A percentile compares a stretch with the other conserved stretches of the same genome.
phyloP scores from a whole-genome alignment of 2,797 vertebrate genomes.

The Paramormyrops hopkinsi region DNA sequence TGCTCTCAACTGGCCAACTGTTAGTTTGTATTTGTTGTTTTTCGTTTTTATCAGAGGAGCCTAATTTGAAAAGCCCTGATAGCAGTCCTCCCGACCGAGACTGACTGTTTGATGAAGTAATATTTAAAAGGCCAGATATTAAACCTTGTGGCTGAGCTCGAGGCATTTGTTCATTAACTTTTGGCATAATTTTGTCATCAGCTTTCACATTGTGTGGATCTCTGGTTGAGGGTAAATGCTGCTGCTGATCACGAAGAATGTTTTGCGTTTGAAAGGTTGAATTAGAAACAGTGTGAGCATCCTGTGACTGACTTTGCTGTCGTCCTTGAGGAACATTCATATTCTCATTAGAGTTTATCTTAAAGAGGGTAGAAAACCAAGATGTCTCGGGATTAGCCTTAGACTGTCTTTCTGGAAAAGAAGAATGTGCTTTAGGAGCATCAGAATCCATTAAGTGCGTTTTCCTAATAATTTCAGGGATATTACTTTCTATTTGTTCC shows the following conservation, averaged over 20 bases:
- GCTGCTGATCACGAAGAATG: slow-evolving; percentile 29
- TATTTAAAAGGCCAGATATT: slow-evolving; percentile 58
- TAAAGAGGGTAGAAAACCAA: slow-evolving; percentile 64
- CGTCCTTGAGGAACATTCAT: slow-evolving; percentile 11
- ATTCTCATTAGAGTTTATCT: slow-evolving; percentile 34
- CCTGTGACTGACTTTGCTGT: neutral
- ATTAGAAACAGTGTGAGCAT: slow-evolving; percentile 24
- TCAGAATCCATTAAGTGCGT: slow-evolving; percentile 20
- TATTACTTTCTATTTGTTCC: slow-evolving; percentile 28
- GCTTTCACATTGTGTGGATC: slow-evolving; percentile 37
- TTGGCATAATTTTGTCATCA: slow-evolving; percentile 22
- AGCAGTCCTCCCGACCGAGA: slow-evolving; percentile 58
- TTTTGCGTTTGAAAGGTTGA: slow-evolving; percentile 36
- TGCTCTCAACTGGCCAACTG: slow-evolving; percentile 39
- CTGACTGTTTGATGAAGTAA: slow-evolving; percentile 42
- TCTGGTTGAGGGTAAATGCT: neutral
- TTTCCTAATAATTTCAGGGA: slow-evolving; percentile 15
- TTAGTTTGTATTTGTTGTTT: slow-evolving; percentile 35
- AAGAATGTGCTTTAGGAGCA: slow-evolving; percentile 7
- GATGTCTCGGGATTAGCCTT: slow-evolving; percentile 51
- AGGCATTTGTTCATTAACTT: slow-evolving; percentile 37
- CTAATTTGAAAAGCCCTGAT: slow-evolving; percentile 63
- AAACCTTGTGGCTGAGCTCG: slow-evolving; percentile 47
- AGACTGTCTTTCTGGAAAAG: slow-evolving; percentile 21
- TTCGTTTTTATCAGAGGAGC: slow-evolving; percentile 45